Evolutionary conservation across 1,140 invertebrate genomes (phyloP).

Genomic region (Lineus longissimus): DNA sequence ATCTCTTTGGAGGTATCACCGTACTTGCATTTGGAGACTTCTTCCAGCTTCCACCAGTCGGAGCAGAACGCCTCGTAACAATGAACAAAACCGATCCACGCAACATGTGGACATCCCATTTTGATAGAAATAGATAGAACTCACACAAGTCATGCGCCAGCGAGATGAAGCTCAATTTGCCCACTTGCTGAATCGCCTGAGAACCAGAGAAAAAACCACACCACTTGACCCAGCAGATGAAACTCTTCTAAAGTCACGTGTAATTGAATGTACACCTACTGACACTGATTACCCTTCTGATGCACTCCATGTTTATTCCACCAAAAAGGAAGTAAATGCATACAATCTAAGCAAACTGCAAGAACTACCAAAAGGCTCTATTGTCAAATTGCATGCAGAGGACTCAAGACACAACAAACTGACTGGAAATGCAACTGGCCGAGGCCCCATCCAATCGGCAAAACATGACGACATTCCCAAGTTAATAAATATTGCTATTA

Average conservation of each 20-base stretch:
- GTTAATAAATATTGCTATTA: background rate
- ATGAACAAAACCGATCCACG: background rate
- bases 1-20: background rate
- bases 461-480: background rate
- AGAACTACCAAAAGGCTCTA: background rate
- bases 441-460: background rate
- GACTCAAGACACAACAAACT: background rate
- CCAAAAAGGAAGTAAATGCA: conserved; percentile 12
- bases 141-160: conserved; percentile 13
- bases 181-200: conserved; percentile 12
- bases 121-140: background rate
- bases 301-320: no score
- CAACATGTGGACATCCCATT: conserved; percentile 9
- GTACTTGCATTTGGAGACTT: conserved; percentile 6
- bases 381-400: conserved; percentile 7
- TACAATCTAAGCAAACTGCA: conserved; percentile 9
- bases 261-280: background rate
- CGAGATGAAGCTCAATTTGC: conserved; percentile 17
- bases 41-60: conserved; percentile 5
- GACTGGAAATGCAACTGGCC: no score
- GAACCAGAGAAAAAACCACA: background rate
- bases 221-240: background rate
- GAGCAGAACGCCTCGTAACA: no score
- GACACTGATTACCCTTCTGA: background rate
- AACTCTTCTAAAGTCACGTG: no score